Conservation (phyloP, 1,140 invertebrate species). For the Bombus soroeensis region DNA sequence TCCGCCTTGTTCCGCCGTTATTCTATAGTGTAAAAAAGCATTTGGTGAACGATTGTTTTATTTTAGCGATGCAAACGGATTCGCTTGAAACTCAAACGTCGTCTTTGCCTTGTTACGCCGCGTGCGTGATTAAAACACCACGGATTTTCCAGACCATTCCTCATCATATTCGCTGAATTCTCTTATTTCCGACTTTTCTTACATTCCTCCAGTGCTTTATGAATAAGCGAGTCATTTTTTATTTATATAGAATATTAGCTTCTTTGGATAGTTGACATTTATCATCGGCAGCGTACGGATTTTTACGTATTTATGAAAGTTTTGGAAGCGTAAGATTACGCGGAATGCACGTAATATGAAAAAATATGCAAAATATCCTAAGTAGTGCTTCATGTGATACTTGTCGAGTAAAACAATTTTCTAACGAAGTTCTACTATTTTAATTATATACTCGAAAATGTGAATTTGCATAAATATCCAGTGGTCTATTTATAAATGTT, state of each 20-base stretch:
- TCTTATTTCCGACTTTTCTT: background rate
- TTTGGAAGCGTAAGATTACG: background rate
- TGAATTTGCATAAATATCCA: too few species aligned
- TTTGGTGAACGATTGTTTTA: background rate
- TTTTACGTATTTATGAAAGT: background rate
- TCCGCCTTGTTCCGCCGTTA: background rate
- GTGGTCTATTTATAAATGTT: too few species aligned
- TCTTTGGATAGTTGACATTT: background rate
- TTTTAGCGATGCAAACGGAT: background rate
- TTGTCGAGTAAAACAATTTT: too few species aligned
- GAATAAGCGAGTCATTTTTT: background rate
- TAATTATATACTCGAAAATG: too few species aligned
- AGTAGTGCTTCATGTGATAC: too few species aligned
- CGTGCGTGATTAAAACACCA: background rate
- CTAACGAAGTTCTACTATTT: too few species aligned
- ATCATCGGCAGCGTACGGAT: background rate
- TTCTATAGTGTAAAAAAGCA: background rate
- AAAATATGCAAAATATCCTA: too few species aligned
- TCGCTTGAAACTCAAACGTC: background rate
- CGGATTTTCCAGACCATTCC: background rate
- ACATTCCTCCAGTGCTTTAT: rapidly evolving
- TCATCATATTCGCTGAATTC: background rate
- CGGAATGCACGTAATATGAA: too few species aligned
- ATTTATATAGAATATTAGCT: background rate
- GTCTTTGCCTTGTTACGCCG: background rate